Evolutionary conservation across 1,140 invertebrate species (phyloP).

Genomic region (Pogonus chalceus): DNA sequence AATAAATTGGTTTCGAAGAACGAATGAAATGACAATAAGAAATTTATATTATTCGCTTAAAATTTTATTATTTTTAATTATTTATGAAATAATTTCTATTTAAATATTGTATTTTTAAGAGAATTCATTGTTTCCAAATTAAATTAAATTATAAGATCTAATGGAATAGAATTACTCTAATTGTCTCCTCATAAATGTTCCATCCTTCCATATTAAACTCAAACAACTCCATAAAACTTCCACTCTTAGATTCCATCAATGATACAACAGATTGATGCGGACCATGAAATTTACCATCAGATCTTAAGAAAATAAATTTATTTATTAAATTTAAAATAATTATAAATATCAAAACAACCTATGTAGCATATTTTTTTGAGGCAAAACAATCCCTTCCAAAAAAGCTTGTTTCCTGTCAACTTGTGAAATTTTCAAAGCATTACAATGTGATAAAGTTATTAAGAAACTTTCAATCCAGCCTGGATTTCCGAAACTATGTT

Average conservation of each 20-base stretch:
- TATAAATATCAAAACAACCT: constrained; percentile 25
- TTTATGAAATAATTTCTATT: no score
- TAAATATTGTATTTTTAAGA: no score
- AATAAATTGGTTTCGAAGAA: no score
- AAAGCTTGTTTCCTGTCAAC: constrained; percentile 29
- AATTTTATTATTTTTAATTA: no score
- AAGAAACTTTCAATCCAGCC: constrained; percentile 56
- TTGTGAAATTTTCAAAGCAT: constrained; percentile 35
- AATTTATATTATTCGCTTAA: no score
- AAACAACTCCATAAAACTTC: not conserved
- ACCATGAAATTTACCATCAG: not conserved
- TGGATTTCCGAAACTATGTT: constrained; percentile 46
- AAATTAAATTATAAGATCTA: no score
- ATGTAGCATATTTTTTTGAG: constrained; percentile 32
- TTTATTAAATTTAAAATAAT: no score
- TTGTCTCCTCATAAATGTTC: not conserved
- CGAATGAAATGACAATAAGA: no score
- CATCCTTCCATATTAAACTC: not conserved
- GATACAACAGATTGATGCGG: not conserved
- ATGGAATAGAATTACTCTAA: no score
- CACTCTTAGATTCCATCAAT: not conserved
- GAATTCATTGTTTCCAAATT: no score
- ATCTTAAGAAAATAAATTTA: constrained; percentile 1
- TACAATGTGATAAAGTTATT: constrained; percentile 43
- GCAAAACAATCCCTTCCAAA: constrained; percentile 35